Evolutionary conservation across 2,888 invertebrate genomes (phyloP), one percentile per base, ranked within the genome.

Genomic region (Malachius bipustulatus): DNA sequence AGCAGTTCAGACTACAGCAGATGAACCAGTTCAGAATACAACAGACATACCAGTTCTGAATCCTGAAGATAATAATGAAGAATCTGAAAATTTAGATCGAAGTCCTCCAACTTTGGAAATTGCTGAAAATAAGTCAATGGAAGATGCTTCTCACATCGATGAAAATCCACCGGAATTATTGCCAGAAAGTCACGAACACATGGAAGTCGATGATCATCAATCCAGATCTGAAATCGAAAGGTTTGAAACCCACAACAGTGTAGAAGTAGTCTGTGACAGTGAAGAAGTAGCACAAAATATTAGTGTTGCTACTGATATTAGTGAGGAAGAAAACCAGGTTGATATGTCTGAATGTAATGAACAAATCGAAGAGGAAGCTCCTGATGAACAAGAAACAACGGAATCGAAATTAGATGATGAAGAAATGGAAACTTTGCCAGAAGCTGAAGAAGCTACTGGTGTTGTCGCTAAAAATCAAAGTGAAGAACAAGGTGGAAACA

Each of bases 341-440:
- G 24, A 28, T 13, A 26, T 30, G 10, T 16, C 26, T 26, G n/a
- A 27, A n/a, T n/a, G n/a, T n/a, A n/a, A n/a, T n/a, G 48, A 47
- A 38, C 34, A 40, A 0, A 50, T 49, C 47, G 50, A 50, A 36
- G 47, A 48, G 4, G 49, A 47, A 37, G 47, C 43, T 9, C 28
- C 12, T 9, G 14, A n/a, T 24, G 12, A 19, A 6, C 19, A 29
- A 28, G n/a, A 4, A 8, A 13, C 32, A 4, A 29, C 11, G 12
- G 19, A 38, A 26, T 9, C 11, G 6, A 13, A 32, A 8, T 31
- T 6, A n/a, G 42, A 34, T 10, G 27, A 26, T 4, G 13, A 16
- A n/a, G 10, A 16, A 6, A 15, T 16, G 14, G 34, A 32, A 10
- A 12, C 11, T 3, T 30, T 35, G 10, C 37, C 34, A 15, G 16